phyloP scores from a whole-genome alignment of 2,113 vertebrate genomes.

The Pica pica region DNA sequence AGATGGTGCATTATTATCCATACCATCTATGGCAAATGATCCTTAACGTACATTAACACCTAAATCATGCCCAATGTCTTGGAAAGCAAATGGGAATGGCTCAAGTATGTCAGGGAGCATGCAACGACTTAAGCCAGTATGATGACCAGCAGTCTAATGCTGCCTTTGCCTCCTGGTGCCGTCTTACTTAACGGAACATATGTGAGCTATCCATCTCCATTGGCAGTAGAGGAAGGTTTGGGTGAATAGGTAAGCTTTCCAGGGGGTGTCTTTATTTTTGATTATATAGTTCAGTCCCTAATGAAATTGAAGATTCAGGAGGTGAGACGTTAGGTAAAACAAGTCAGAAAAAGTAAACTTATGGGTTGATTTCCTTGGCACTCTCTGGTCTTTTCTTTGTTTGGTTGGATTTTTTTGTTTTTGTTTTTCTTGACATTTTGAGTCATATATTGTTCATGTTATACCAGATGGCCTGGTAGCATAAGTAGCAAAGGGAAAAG shows the following conservation, averaged over 20 bases:
- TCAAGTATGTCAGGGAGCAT: background rate
- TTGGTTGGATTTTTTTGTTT: background rate
- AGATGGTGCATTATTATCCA: background rate
- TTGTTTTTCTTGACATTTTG: background rate
- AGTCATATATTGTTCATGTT: background rate
- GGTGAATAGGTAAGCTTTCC: background rate
- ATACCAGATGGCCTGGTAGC: background rate
- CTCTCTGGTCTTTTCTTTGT: rapidly evolving
- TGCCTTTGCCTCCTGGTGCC: background rate
- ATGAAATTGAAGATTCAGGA: background rate
- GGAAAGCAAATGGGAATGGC: background rate
- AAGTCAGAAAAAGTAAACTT: background rate
- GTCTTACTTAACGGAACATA: background rate
- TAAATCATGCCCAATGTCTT: background rate
- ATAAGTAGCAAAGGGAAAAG: background rate
- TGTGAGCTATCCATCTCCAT: background rate
- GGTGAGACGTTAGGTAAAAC: background rate
- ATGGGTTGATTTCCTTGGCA: background rate
- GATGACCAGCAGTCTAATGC: background rate
- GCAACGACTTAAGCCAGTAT: background rate
- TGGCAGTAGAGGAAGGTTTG: background rate
- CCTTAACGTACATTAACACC: background rate
- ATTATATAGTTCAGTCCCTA: background rate
- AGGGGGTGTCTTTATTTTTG: background rate
- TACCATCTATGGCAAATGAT: background rate